These are phyloP conservation scores for Ascaphus truei DNA, from an alignment of 2,113 vertebrate genomes.

Conservation along the genomic window DNA sequence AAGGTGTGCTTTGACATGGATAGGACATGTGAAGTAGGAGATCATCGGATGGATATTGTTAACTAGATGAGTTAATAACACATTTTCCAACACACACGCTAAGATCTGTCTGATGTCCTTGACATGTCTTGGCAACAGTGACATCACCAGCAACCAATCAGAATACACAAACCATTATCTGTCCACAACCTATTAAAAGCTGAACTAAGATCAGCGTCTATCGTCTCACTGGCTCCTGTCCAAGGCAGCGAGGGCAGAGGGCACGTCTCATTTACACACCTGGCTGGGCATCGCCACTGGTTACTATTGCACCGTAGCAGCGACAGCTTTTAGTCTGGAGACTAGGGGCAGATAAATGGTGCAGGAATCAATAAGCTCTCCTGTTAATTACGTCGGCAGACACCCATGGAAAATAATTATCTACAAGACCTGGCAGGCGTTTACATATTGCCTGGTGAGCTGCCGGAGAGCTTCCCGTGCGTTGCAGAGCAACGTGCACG, in stretches of 20 bases:
- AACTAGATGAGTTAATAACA: no score
- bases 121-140: neutral
- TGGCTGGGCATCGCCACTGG: neutral
- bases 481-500: neutral
- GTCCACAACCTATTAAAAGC: neutral
- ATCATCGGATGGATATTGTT: no score
- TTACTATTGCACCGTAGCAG: neutral
- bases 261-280: neutral
- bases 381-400: constrained; percentile 17
- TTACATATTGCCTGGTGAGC: neutral
- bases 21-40: no score
- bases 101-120: no score
- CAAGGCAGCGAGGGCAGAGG: neutral
- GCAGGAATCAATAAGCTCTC: constrained; percentile 24
- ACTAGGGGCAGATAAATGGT: neutral
- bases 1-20: no score
- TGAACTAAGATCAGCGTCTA: neutral
- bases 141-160: neutral
- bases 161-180: neutral
- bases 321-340: neutral
- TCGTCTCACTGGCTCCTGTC: neutral
- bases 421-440: neutral
- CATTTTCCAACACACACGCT: no score
- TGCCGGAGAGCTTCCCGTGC: neutral
- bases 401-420: constrained; percentile 14